phyloP scores from a whole-genome alignment of 2,113 vertebrate species.

The Charina bottae region DNA sequence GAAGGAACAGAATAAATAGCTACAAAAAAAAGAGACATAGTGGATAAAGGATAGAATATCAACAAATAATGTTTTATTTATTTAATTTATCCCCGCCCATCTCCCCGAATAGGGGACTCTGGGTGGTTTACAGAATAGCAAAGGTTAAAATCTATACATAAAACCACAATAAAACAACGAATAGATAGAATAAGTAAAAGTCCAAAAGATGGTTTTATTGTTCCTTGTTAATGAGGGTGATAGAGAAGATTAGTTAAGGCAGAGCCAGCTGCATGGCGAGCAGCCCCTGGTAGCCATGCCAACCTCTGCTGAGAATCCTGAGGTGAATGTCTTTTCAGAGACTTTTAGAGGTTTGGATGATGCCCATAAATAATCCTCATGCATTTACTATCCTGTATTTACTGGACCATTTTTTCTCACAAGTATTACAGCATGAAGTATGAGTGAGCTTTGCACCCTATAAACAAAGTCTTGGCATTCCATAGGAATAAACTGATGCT shows the following conservation, averaged over 20 bases:
- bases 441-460: not conserved
- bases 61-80: not conserved
- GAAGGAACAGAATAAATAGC: not conserved
- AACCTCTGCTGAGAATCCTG: not conserved
- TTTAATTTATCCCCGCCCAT: too few species aligned
- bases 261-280: not conserved
- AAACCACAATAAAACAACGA: too few species aligned
- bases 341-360: not conserved
- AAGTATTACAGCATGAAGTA: not conserved
- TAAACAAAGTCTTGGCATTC: not conserved
- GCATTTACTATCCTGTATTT: not conserved
- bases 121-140: too few species aligned
- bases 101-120: too few species aligned
- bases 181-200: too few species aligned
- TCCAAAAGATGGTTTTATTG: too few species aligned
- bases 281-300: not conserved
- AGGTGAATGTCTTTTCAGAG: not conserved
- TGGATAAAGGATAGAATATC: not conserved
- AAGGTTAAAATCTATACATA: too few species aligned
- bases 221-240: not conserved
- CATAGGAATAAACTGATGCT: not conserved
- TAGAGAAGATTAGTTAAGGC: not conserved
- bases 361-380: not conserved
- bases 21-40: not conserved
- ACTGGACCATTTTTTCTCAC: not conserved